A percentile compares a stretch with the other conserved stretches of the same genome.
These are phyloP conservation scores for Allolobophora icterica DNA, from an alignment of 2,888 invertebrate species.

Conservation along the genomic window DNA sequence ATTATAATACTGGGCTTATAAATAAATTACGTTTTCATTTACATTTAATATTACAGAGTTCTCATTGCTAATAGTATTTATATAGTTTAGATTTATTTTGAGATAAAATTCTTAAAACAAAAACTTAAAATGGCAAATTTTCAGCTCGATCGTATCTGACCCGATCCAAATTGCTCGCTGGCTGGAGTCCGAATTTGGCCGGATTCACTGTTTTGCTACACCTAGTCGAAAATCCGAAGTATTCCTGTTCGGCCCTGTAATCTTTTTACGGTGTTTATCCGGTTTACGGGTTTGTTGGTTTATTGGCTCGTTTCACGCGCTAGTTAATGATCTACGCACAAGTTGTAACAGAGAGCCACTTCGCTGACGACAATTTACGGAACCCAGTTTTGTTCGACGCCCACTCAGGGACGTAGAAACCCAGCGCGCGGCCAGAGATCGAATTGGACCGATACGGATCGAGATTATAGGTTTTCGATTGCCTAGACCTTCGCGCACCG, in stretches of 20 bases:
- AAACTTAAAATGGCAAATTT: not conserved
- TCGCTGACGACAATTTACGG: not conserved
- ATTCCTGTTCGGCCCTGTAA: not conserved
- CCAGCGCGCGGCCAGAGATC: not conserved
- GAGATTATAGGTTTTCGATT: not conserved
- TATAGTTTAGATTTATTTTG: not conserved
- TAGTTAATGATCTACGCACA: conserved; percentile 17
- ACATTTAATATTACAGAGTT: not conserved
- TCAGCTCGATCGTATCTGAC: not conserved
- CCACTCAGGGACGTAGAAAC: not conserved
- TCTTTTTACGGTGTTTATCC: not conserved
- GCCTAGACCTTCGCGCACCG: not conserved
- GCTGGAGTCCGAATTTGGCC: not conserved
- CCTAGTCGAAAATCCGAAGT: not conserved
- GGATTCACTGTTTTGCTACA: not conserved
- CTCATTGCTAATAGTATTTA: not conserved
- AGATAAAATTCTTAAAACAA: not conserved
- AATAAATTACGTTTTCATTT: not conserved
- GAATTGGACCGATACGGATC: conserved; percentile 17
- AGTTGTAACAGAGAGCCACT: not conserved
- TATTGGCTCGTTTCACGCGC: not conserved
- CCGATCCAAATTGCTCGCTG: not conserved
- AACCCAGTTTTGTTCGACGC: not conserved
- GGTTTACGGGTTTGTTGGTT: not conserved
- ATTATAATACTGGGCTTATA: not conserved